Percentiles rank a stretch among this genome's conserved stretches.
phyloP scores from a whole-genome alignment of 2,888 invertebrate genomes.

The Leptarthrus brevirostris region DNA sequence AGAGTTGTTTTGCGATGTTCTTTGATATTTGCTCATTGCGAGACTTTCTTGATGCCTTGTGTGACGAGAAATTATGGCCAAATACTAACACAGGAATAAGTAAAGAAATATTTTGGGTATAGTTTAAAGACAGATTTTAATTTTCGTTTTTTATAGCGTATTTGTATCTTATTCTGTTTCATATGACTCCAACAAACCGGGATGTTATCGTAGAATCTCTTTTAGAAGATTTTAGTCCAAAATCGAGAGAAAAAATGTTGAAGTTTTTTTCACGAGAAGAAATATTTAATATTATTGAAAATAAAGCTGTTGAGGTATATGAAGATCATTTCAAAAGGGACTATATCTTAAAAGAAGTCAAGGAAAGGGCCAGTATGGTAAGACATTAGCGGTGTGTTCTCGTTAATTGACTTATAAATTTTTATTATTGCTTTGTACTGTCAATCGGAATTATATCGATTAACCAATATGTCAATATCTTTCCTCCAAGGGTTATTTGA shows the following conservation, averaged over 20 bases:
- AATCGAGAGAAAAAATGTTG: constrained; percentile 9
- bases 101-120: constrained; percentile 19
- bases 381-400: not conserved
- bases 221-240: constrained; percentile 10
- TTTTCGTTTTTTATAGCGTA: no score
- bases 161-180: constrained; percentile 48
- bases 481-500: no score
- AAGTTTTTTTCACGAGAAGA: constrained; percentile 36
- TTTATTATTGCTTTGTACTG: no score
- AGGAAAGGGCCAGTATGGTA: constrained; percentile 42
- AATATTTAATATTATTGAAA: not conserved
- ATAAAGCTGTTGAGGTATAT: not conserved
- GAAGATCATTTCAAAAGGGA: not conserved
- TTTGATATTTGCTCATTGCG: constrained; percentile 44
- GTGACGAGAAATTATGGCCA: not conserved
- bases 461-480: no score
- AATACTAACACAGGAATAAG: constrained; percentile 23
- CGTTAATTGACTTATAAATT: no score
- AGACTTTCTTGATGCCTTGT: constrained; percentile 33
- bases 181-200: constrained; percentile 27
- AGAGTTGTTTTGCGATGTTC: constrained; percentile 40
- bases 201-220: constrained; percentile 31
- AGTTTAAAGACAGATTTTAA: not conserved
- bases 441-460: no score
- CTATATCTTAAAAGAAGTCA: constrained; percentile 40